Percentiles rank a stretch among this genome's conserved stretches.
phyloP scores from a whole-genome alignment of 1,140 invertebrate species.

The Apis dorsata region DNA sequence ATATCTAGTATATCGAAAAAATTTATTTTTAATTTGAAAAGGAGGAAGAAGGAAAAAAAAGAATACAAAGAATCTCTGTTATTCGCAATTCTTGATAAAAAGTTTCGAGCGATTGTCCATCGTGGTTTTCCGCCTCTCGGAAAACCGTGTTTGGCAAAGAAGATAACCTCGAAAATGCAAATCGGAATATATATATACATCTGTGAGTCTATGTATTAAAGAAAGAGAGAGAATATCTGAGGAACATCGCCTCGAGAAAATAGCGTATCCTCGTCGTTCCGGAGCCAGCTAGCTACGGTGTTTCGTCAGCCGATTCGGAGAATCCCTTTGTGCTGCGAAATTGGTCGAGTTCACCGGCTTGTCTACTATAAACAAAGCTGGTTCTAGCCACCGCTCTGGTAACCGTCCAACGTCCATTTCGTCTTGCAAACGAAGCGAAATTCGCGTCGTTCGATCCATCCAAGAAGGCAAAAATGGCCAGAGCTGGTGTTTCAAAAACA shows the following conservation, averaged over 20 bases:
- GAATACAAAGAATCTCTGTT: too few relatives aligned
- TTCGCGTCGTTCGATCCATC: slow-evolving; percentile 6
- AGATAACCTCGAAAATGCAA: slow-evolving; percentile 49
- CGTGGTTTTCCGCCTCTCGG: background rate
- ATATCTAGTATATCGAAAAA: background rate
- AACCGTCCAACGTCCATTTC: slow-evolving; percentile 14
- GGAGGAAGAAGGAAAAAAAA: too few relatives aligned
- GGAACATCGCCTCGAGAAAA: slow-evolving; percentile 35
- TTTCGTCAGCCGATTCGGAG: slow-evolving; percentile 33
- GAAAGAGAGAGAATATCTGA: background rate
- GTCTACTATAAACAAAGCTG: slow-evolving; percentile 52
- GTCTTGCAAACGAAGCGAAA: slow-evolving; percentile 21
- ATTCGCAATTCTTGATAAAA: background rate
- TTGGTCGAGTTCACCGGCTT: slow-evolving; percentile 54
- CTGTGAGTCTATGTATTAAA: background rate
- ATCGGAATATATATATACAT: background rate
- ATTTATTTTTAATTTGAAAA: background rate
- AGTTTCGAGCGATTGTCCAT: background rate
- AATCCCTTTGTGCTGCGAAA: slow-evolving; percentile 60
- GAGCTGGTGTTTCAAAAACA: too few relatives aligned
- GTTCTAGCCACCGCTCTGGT: background rate
- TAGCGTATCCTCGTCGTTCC: background rate
- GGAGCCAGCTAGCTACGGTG: background rate
- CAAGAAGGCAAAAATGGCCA: background rate
- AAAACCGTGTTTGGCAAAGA: background rate